These are phyloP conservation scores for Trachelipus rathkii DNA, from an alignment of 1,140 invertebrate species.

Conservation along the genomic window DNA sequence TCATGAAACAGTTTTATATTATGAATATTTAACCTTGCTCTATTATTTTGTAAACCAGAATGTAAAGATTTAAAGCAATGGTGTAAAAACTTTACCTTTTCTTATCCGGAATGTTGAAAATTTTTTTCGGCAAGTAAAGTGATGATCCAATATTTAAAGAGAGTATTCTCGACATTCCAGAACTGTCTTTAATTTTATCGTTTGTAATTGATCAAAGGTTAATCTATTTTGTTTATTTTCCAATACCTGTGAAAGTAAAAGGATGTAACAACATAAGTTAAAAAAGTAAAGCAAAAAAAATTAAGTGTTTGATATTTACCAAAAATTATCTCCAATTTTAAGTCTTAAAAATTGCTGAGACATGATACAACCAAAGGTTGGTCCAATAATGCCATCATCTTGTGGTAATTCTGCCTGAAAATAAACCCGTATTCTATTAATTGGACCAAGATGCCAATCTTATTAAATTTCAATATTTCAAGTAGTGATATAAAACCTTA, in stretches of 20 bases:
- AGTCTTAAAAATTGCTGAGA: conserved; percentile 59
- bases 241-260: not conserved
- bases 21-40: too few relatives aligned
- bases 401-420: conserved; percentile 52
- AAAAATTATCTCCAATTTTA: conserved; percentile 58
- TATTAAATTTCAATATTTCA: not conserved
- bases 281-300: too few relatives aligned
- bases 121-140: not conserved
- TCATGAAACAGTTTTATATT: too few relatives aligned
- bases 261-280: too few relatives aligned
- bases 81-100: not conserved
- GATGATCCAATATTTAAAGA: not conserved
- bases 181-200: not conserved
- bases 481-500: too few relatives aligned
- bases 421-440: not conserved
- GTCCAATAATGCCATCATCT: conserved; percentile 56
- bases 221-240: not conserved
- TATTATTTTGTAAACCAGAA: too few relatives aligned
- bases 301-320: conserved; percentile 36
- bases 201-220: not conserved
- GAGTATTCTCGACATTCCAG: not conserved
- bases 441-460: not conserved
- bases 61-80: too few relatives aligned
- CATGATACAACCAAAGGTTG: conserved; percentile 59
- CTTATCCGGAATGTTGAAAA: not conserved